Conservation (phyloP, 2,888 invertebrate species). For the Pteria penguin region DNA sequence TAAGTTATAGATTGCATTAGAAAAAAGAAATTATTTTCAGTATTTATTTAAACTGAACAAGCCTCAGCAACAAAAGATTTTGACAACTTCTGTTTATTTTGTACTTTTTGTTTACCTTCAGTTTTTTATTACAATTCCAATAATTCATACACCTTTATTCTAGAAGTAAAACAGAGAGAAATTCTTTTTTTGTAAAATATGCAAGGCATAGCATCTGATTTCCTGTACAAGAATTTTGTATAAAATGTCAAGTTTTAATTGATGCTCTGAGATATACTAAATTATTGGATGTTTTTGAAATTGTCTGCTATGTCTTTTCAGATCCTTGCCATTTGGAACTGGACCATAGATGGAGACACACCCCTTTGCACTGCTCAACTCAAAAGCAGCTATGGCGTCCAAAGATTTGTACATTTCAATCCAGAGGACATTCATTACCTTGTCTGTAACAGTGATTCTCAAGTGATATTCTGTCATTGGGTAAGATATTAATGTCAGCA, state of each 20-base stretch:
- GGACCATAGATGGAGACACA: conserved; percentile 79
- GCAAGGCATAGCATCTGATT: no score
- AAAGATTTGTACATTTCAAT: conserved; percentile 78
- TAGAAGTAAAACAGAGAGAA: no score
- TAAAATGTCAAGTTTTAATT: no score
- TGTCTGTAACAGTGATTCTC: conserved; percentile 79
- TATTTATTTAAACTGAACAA: no score
- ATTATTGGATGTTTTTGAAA: no score
- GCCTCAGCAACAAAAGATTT: not conserved
- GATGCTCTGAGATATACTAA: no score
- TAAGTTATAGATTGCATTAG: conserved; percentile 30
- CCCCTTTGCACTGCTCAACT: conserved; percentile 78
- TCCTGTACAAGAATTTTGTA: no score
- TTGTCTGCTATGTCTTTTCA: conserved; percentile 52
- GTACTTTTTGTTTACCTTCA: no score
- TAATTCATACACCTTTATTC: no score
- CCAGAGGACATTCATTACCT: conserved; percentile 77
- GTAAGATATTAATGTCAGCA: conserved; percentile 65
- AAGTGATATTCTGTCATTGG: conserved; percentile 80
- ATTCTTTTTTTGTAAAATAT: no score
- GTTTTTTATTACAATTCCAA: no score
- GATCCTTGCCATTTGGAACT: conserved; percentile 80
- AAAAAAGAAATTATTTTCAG: not conserved
- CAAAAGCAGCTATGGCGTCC: conserved; percentile 70
- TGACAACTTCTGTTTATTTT: no score